Evolutionary conservation across 2,113 vertebrate species (phyloP).

Genomic region (Scatophagus argus): DNA sequence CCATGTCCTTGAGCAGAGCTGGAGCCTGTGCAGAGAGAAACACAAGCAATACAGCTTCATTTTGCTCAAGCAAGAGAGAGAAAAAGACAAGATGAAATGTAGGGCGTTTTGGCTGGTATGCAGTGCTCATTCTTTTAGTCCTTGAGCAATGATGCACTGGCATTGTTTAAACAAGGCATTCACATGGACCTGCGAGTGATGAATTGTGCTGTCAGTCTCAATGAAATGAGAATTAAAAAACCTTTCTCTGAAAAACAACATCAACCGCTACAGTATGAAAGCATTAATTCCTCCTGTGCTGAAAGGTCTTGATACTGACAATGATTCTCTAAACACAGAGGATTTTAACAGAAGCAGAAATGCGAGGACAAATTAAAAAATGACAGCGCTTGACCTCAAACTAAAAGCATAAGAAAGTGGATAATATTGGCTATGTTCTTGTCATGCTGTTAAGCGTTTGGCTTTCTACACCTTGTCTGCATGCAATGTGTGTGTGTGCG

Average conservation of each 20-base stretch:
- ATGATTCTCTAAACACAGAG: conserved; percentile 33
- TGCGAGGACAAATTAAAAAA: neutral
- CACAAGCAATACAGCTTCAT: conserved; percentile 48
- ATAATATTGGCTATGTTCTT: too few species aligned
- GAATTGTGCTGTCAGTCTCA: conserved; percentile 69
- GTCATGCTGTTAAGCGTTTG: conserved; percentile 9
- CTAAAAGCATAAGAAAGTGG: conserved; percentile 5
- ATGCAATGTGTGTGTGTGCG: conserved; percentile 27
- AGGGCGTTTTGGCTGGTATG: conserved; percentile 28
- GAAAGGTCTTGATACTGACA: conserved; percentile 58
- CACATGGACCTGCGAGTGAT: conserved; percentile 59
- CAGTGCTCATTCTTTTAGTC: conserved; percentile 58
- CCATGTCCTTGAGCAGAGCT: conserved; percentile 57
- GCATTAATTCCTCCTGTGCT: conserved; percentile 14
- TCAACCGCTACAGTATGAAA: conserved; percentile 24
- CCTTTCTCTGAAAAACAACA: conserved; percentile 55
- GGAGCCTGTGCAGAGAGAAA: conserved; percentile 28
- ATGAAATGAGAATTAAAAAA: conserved; percentile 73
- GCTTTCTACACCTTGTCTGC: conserved; percentile 15
- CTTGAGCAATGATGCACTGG: conserved; percentile 60
- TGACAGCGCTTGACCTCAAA: conserved; percentile 17
- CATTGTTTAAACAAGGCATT: conserved; percentile 66
- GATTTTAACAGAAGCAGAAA: conserved; percentile 24
- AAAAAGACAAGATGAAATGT: conserved; percentile 38
- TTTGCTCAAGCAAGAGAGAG: conserved; percentile 16